Conservation (phyloP, 2,888 invertebrate species). For the Rugalucina vietnamica region DNA sequence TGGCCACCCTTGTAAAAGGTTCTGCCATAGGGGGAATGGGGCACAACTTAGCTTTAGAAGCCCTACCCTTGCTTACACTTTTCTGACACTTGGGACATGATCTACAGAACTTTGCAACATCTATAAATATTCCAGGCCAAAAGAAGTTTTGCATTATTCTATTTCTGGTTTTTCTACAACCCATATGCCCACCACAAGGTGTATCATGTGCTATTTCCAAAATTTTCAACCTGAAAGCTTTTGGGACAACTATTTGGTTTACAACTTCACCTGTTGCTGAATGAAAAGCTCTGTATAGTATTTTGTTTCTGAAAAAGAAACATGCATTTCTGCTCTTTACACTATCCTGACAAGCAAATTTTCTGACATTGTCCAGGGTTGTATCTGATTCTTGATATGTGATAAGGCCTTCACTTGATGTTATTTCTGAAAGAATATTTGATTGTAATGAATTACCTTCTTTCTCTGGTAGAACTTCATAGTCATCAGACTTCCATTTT, state of each 20-base stretch:
- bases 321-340: neutral
- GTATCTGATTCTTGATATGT: neutral
- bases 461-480: neutral
- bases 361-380: neutral
- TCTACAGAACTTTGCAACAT: neutral
- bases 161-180: neutral
- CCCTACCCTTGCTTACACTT: neutral
- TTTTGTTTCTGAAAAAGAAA: neutral
- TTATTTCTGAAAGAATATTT: neutral
- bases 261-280: neutral
- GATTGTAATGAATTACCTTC: neutral
- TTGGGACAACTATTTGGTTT: neutral
- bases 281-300: neutral
- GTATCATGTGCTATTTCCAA: slow-evolving; percentile 3
- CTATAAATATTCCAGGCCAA: slow-evolving; percentile 15
- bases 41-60: neutral
- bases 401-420: neutral
- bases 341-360: neutral
- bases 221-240: neutral
- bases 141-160: neutral
- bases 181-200: neutral
- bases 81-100: slow-evolving; percentile 1
- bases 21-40: slow-evolving; percentile 9
- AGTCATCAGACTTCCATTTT: neutral
- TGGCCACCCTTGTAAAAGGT: slow-evolving; percentile 14